Evolutionary conservation across 2,888 invertebrate genomes (phyloP).

Genomic region (Ophioninae sp.): DNA sequence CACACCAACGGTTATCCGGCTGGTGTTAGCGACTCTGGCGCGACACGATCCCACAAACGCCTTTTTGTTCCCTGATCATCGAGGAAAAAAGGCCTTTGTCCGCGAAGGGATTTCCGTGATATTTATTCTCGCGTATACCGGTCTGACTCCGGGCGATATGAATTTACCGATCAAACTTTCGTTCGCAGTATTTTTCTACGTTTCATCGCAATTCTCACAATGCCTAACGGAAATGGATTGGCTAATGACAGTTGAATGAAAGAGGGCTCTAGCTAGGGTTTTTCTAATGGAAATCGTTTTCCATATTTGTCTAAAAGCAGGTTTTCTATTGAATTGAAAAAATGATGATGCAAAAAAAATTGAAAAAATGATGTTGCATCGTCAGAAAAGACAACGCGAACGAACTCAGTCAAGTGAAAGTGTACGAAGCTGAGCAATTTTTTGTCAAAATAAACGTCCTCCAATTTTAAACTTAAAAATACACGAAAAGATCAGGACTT

Average conservation of each 20-base stretch:
- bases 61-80: constrained; percentile 44
- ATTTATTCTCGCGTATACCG: constrained; percentile 7
- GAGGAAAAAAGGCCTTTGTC: constrained; percentile 34
- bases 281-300: neutral
- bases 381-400: too few species aligned
- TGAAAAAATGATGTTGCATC: neutral
- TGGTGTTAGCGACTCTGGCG: constrained; percentile 11
- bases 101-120: constrained; percentile 19
- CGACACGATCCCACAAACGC: constrained; percentile 12
- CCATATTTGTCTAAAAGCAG: neutral
- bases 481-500: neutral
- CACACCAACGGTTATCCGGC: neutral
- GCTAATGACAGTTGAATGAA: neutral
- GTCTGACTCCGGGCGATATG: constrained; percentile 2
- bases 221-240: neutral
- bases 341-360: too few species aligned
- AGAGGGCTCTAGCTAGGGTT: neutral
- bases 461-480: neutral
- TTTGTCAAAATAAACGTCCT: neutral
- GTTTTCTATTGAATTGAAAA: neutral
- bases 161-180: constrained; percentile 21
- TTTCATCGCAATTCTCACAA: neutral
- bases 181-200: neutral
- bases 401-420: neutral
- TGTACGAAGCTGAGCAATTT: neutral